Percentiles rank a stretch among this genome's conserved stretches.
Conservation (phyloP, 2,113 vertebrate species). For the Sialia sialis region DNA sequence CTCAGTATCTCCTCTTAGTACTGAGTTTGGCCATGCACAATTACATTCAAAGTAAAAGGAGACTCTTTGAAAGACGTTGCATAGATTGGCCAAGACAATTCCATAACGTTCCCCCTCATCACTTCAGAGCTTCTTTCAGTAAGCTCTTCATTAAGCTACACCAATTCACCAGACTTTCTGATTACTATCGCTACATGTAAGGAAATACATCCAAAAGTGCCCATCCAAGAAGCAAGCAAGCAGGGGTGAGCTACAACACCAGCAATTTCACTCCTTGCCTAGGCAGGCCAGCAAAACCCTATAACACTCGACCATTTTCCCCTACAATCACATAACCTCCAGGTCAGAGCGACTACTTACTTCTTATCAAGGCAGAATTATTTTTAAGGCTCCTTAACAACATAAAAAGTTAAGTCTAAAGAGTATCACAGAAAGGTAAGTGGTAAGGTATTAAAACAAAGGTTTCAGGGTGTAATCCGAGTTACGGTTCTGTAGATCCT, state of each 20-base stretch:
- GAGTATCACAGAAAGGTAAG: not conserved
- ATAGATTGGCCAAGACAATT: rapidly evolving
- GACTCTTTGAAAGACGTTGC: rapidly evolving
- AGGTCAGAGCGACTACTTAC: not conserved
- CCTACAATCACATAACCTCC: not conserved
- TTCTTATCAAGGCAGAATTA: not conserved
- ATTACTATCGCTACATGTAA: not conserved
- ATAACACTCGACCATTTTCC: rapidly evolving
- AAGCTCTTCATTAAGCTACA: not conserved
- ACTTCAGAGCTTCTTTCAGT: rapidly evolving
- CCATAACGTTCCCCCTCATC: not conserved
- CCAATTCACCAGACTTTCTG: not conserved
- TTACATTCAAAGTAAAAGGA: not conserved
- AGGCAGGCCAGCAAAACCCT: not conserved
- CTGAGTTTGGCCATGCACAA: rapidly evolving
- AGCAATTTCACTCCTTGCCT: not conserved
- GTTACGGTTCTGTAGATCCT: rapidly evolving
- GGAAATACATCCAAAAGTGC: not conserved
- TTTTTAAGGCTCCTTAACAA: not conserved
- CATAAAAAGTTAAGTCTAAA: not conserved
- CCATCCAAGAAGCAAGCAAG: rapidly evolving
- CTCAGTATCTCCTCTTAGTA: rapidly evolving
- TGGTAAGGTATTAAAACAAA: not conserved
- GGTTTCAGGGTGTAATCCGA: not conserved
- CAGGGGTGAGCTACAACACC: not conserved